phyloP scores from a whole-genome alignment of 2,888 invertebrate genomes.

The Cheilosia scutellata region DNA sequence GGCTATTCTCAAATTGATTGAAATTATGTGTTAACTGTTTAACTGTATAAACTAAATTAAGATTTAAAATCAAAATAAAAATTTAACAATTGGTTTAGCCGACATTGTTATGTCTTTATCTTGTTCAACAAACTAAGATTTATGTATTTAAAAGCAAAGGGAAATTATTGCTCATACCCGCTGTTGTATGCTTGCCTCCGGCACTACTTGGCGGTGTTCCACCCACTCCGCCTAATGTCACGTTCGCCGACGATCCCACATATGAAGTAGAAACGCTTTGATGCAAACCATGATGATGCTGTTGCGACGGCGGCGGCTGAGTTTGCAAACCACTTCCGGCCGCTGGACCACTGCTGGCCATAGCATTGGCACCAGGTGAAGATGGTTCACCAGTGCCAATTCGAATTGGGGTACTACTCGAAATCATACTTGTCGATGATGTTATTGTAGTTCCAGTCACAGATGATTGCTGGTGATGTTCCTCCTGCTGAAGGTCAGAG shows the following conservation, averaged over 20 bases:
- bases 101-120: neutral
- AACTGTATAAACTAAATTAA: slow-evolving; percentile 16
- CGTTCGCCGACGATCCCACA: slow-evolving; percentile 79
- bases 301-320: slow-evolving; percentile 79
- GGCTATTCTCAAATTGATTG: slow-evolving; percentile 24
- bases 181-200: slow-evolving; percentile 77
- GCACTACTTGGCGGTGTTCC: slow-evolving; percentile 82
- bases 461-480: slow-evolving; percentile 33
- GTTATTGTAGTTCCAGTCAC: neutral
- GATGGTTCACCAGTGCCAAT: slow-evolving; percentile 78
- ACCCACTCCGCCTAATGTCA: slow-evolving; percentile 78
- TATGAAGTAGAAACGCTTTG: slow-evolving; percentile 77
- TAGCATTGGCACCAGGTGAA: slow-evolving; percentile 69
- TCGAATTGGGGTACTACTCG: slow-evolving; percentile 82
- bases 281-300: slow-evolving; percentile 77
- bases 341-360: slow-evolving; percentile 77
- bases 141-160: slow-evolving; percentile 12
- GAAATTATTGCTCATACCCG: slow-evolving; percentile 47
- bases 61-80: slow-evolving; percentile 4
- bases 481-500: slow-evolving; percentile 40
- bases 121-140: slow-evolving; percentile 22
- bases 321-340: slow-evolving; percentile 76
- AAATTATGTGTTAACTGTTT: slow-evolving; percentile 20
- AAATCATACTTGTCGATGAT: slow-evolving; percentile 43
- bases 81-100: slow-evolving; percentile 1